phyloP scores from a whole-genome alignment of 2,888 invertebrate genomes.

The Stenodema calcarata region DNA sequence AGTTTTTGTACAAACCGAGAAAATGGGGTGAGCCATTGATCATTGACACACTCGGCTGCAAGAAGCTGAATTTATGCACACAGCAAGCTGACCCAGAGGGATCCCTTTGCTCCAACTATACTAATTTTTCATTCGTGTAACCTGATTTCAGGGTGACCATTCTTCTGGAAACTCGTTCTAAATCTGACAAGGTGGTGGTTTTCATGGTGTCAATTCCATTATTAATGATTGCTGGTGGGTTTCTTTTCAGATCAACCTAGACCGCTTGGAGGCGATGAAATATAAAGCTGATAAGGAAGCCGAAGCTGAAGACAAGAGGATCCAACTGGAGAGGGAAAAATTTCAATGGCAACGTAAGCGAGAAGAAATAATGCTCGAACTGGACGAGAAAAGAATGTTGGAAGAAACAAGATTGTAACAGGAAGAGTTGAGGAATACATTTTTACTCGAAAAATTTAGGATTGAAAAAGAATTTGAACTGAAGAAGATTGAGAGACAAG shows the following conservation, averaged over 20 bases:
- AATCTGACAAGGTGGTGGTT: too few species aligned
- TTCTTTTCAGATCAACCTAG: neutral
- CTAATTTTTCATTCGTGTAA: too few species aligned
- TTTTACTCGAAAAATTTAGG: slow-evolving; percentile 1
- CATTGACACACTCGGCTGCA: too few species aligned
- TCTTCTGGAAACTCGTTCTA: too few species aligned
- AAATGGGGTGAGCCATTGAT: too few species aligned
- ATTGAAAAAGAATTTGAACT: slow-evolving; percentile 8
- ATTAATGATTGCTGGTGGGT: neutral
- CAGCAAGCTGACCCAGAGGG: too few species aligned
- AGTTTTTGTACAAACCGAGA: too few species aligned
- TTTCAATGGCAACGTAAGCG: neutral
- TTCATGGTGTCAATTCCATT: too few species aligned
- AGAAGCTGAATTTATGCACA: too few species aligned
- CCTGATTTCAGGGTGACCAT: too few species aligned
- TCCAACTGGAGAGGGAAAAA: neutral
- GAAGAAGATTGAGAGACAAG: neutral
- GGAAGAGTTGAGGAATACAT: neutral
- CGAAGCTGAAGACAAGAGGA: neutral
- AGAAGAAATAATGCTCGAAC: neutral
- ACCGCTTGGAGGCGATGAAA: neutral
- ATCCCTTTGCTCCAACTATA: too few species aligned
- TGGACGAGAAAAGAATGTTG: neutral
- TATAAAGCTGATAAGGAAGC: neutral
- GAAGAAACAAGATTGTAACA: neutral